These are phyloP conservation scores for Pangasianodon hypophthalmus DNA, from an alignment of 2,113 vertebrate species.

Conservation along the genomic window DNA sequence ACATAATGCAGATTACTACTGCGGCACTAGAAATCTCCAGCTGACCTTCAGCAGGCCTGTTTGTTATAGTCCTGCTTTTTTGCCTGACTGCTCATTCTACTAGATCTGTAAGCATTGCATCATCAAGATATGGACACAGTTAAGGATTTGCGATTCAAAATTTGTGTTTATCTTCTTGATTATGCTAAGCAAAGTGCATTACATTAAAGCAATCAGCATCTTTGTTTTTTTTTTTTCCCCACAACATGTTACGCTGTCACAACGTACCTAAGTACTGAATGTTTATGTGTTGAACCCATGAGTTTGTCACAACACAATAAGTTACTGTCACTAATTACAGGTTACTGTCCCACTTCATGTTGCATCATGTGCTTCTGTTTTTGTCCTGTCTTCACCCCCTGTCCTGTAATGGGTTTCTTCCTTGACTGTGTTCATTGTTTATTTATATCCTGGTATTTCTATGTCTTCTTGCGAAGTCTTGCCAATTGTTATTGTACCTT, in stretches of 20 bases:
- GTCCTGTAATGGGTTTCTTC: not conserved
- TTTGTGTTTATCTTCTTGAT: no score
- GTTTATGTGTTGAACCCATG: not conserved
- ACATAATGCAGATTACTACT: not conserved
- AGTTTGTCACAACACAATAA: not conserved
- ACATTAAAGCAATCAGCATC: not conserved
- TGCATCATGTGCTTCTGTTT: not conserved
- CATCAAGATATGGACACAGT: not conserved
- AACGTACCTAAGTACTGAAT: not conserved
- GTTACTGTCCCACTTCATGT: not conserved
- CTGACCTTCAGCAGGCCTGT: not conserved
- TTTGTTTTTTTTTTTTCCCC: no score
- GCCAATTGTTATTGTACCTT: no score
- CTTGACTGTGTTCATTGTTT: not conserved
- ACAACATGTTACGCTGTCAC: not conserved
- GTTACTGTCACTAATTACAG: not conserved
- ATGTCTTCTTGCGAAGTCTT: not conserved
- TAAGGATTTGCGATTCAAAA: no score
- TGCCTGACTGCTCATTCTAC: not conserved
- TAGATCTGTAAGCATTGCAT: not conserved
- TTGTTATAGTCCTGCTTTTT: no score
- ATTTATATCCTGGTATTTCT: not conserved
- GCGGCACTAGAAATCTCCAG: not conserved
- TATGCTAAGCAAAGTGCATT: no score
- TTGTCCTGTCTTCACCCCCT: not conserved